Conservation (phyloP, 2,797 vertebrate genomes). For the Selene dorsalis region DNA sequence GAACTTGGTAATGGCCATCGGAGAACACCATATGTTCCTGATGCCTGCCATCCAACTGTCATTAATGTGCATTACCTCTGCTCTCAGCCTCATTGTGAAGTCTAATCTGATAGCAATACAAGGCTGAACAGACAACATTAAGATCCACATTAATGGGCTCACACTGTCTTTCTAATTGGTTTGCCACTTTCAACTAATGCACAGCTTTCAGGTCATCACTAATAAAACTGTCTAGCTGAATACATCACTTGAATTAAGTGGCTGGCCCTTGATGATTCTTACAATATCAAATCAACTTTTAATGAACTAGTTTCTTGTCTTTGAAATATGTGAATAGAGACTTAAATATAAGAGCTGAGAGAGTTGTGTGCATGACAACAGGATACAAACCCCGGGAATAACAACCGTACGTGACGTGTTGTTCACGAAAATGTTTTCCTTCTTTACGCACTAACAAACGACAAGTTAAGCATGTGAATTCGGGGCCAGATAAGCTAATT, state of each 20-base stretch:
- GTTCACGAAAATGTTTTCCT: constrained; percentile 53
- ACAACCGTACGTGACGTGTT: constrained; percentile 14
- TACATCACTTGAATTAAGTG: constrained; percentile 51
- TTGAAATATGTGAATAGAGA: neutral
- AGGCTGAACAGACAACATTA: constrained; percentile 54
- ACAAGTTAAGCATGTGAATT: constrained; percentile 82
- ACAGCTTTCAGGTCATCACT: constrained; percentile 53
- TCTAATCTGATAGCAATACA: constrained; percentile 58
- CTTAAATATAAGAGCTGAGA: constrained; percentile 6
- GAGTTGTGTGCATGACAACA: constrained; percentile 7
- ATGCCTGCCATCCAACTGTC: constrained; percentile 67
- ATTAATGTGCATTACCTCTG: constrained; percentile 70
- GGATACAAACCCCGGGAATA: constrained; percentile 9
- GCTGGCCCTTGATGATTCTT: constrained; percentile 19
- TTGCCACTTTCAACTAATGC: constrained; percentile 64
- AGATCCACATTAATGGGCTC: constrained; percentile 58
- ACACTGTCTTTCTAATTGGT: constrained; percentile 60
- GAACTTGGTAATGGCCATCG: constrained; percentile 57
- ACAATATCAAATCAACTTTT: constrained; percentile 6
- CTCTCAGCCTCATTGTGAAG: constrained; percentile 55
- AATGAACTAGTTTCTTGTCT: neutral
- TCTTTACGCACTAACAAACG: constrained; percentile 68
- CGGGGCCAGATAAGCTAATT: constrained; percentile 80
- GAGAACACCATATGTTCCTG: constrained; percentile 67
- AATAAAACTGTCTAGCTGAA: constrained; percentile 37